Conservation (phyloP, 2,888 invertebrate species). For the Taphrorychus bicolor region DNA sequence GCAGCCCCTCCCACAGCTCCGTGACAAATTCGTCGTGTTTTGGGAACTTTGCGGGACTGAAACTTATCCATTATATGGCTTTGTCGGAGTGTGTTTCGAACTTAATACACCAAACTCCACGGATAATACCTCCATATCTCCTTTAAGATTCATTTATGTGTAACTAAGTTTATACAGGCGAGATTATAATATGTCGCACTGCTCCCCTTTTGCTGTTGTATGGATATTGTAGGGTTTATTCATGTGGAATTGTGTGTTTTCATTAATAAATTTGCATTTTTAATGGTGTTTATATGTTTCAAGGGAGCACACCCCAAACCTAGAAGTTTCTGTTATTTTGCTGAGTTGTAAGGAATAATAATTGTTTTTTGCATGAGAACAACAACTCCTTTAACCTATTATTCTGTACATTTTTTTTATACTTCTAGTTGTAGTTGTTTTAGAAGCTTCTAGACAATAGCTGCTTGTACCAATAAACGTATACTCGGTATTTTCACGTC, state of each 20-base stretch:
- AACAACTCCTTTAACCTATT: too few relatives aligned
- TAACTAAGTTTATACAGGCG: conserved; percentile 22
- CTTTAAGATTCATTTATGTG: conserved; percentile 14
- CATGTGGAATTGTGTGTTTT: not conserved
- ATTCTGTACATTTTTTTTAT: too few relatives aligned
- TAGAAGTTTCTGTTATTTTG: too few relatives aligned
- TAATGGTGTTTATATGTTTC: too few relatives aligned
- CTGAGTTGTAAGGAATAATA: too few relatives aligned
- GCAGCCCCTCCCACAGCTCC: not conserved
- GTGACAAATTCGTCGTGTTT: not conserved
- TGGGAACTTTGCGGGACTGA: not conserved
- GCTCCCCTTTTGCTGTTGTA: conserved; percentile 6
- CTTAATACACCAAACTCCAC: conserved; percentile 13
- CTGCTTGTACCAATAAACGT: too few relatives aligned
- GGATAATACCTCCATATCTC: conserved; percentile 17
- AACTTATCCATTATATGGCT: not conserved
- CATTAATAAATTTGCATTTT: not conserved
- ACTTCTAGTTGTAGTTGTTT: too few relatives aligned
- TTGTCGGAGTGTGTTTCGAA: not conserved
- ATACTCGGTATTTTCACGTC: too few relatives aligned
- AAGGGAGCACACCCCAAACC: too few relatives aligned
- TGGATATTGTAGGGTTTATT: not conserved
- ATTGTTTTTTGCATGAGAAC: too few relatives aligned
- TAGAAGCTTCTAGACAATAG: too few relatives aligned
- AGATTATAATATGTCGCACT: conserved; percentile 4